Evolutionary conservation across 2,888 invertebrate species (phyloP), one percentile per base, ranked within the genome.

Genomic region (Crocallis elinguaria): DNA sequence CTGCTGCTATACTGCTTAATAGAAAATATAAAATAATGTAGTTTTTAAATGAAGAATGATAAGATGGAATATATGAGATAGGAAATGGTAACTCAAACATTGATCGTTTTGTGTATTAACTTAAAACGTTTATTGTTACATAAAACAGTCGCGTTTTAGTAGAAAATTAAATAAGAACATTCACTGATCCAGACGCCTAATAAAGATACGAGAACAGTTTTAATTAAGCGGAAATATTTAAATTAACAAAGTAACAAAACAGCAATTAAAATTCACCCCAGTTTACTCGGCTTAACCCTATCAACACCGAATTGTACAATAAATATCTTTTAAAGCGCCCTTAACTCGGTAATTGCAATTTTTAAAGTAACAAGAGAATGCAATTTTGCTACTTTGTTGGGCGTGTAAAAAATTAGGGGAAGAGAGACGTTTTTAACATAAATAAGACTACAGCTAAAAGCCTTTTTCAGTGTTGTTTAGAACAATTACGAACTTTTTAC

Each of bases 191-290:
- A 55, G 42, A 54, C 59, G 51, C 52, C 64, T 67, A 73, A 75
- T 79, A 69, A 73, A 79, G 72, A 74, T 64, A 70, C 62, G 66
- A 60, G 50, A 74, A 73, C 71, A 71, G 67, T 76, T 84, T 84
- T 82, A 86, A 85, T 84, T 84, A 82, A 83, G 75, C 71, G 67
- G 75, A 64, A 81, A 84, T 81, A 83, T 84, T 85, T 76, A 79
- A 81, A 83, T 79, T 77, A 83, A 81, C 78, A 75, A 74, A 74
- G 80, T 82, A 82, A 80, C 79, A 75, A 77, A 79, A 80, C 74
- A 66, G 63, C 70, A 67, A 73, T 80, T 77, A 77, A 76, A 75
- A 71, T 72, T 73, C 73, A 69, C 72, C 73, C 69, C 70, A 55
- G 64, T 70, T 73, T 69, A 60, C 64, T 66, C 49, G 42, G 58